phyloP scores from a whole-genome alignment of 2,888 invertebrate species.

The Scaptomyza flava region DNA sequence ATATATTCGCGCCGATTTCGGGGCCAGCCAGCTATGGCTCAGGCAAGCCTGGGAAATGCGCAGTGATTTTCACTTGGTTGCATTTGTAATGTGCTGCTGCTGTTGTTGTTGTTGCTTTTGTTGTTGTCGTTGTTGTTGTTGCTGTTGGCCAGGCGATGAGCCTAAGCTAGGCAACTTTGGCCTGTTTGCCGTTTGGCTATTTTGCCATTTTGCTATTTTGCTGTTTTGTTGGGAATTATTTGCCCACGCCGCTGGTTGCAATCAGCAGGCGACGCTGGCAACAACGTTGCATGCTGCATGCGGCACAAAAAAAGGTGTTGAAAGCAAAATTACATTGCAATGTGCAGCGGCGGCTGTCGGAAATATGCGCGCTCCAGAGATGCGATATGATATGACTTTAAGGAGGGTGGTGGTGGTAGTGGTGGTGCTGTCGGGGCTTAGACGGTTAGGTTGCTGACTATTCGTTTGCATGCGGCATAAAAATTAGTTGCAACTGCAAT shows the following conservation, averaged over 20 bases:
- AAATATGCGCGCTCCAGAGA: conserved; percentile 69
- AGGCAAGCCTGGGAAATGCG: conserved; percentile 77
- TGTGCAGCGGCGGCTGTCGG: conserved; percentile 67
- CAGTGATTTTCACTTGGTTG: conserved; percentile 69
- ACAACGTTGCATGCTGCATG: conserved; percentile 62
- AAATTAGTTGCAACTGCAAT: conserved; percentile 77
- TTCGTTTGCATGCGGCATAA: conserved; percentile 73
- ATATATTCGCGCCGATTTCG: conserved; percentile 81
- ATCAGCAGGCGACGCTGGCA: conserved; percentile 60
- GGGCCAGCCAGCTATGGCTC: conserved; percentile 41
- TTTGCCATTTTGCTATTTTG: conserved; percentile 51
- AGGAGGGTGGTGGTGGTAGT: conserved; percentile 9
- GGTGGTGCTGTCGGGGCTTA: background rate
- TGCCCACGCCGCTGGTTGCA: conserved; percentile 75
- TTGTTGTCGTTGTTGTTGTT: conserved; percentile 16
- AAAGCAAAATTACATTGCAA: conserved; percentile 79
- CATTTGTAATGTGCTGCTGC: conserved; percentile 27
- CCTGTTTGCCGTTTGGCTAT: conserved; percentile 47
- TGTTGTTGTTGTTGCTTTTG: conserved; percentile 21
- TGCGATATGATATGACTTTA: conserved; percentile 74
- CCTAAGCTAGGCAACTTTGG: conserved; percentile 37
- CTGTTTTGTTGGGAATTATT: conserved; percentile 75
- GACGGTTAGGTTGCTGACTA: conserved; percentile 22
- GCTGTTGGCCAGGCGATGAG: conserved; percentile 39
- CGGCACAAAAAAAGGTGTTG: conserved; percentile 69